Percentiles rank a stretch among this genome's conserved stretches.
phyloP scores from a whole-genome alignment of 1,140 invertebrate genomes.

The Orchestia grillus region DNA sequence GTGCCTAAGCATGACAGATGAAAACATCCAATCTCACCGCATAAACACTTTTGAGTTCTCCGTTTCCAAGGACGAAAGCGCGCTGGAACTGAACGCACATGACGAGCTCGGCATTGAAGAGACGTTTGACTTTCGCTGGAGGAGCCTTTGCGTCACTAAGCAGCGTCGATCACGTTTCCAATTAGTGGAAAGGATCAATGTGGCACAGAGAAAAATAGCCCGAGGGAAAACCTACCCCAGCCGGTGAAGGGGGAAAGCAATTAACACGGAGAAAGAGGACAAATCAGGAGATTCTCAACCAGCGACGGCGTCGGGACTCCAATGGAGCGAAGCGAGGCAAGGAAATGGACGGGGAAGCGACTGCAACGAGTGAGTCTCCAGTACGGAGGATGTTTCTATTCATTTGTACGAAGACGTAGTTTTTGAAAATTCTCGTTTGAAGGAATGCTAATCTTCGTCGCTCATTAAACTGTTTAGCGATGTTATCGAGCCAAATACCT shows the following conservation, averaged over 20 bases:
- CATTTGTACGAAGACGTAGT: background rate
- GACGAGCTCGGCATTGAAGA: background rate
- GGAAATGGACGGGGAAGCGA: background rate
- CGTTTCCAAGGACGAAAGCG: background rate
- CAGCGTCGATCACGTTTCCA: slow-evolving; percentile 48
- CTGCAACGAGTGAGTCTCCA: background rate
- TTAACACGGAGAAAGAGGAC: slow-evolving; percentile 40
- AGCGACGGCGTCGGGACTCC: background rate
- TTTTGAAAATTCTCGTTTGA: background rate
- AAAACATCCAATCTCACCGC: background rate
- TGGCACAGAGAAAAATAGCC: slow-evolving; percentile 49
- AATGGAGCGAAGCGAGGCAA: slow-evolving; percentile 3
- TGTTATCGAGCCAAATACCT: background rate
- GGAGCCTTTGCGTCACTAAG: slow-evolving; percentile 1
- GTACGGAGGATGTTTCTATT: background rate
- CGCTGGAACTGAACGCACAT: background rate
- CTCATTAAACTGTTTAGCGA: background rate
- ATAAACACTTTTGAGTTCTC: background rate
- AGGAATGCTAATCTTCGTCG: background rate
- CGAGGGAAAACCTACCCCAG: background rate
- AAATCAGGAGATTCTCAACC: slow-evolving; percentile 41
- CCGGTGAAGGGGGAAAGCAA: slow-evolving; percentile 31
- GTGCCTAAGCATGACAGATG: background rate
- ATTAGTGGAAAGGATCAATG: slow-evolving; percentile 49
- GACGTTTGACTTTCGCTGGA: background rate